Evolutionary conservation across 2,888 invertebrate species (phyloP), one percentile per base, ranked within the genome.

Genomic region (Plagodis dolabraria): DNA sequence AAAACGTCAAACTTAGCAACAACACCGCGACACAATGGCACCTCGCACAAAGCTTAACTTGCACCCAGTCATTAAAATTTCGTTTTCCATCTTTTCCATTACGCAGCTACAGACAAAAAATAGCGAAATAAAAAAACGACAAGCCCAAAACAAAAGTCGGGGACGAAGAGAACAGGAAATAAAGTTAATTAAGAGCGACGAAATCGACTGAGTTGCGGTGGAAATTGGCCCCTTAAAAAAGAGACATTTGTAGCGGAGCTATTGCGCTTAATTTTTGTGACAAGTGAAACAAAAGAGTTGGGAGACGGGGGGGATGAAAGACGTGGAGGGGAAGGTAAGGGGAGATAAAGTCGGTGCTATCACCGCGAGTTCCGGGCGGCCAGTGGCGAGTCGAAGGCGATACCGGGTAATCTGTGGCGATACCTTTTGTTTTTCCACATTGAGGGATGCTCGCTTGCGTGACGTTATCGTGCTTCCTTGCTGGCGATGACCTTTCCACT

Each of bases 251-350:
- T 92, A 89, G 90, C 89, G 76, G 78, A 86, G 89, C 87, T 88
- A 90, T 90, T 91, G 90, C 90, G 90, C 88, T 91, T 92, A 92
- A 92, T 92, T 92, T 92, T 91, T 91, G 92, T 89, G 92, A 92
- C 92, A 91, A 92, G 91, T 89, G 90, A 92, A 92, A 92, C 92
- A 92, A 92, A 89, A 92, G 91, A 92, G 91, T 91, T 92, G 87
- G 85, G 53, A 40, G 60, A 46, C 80, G 70, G 85, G 77, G 77
- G 80, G 76, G 68, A 71, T 67, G 68, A 66, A 63, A 63, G 63
- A 63, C 66, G 67, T 59, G 67, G 69, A 59, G 70, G 70, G 72
- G 60, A 46, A 65, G 0, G 69, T 55, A 67, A 75, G 86, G 85
- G 85, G 80, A 91, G 92, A 91, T 91, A 92, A 91, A 89, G 87